Evolutionary conservation across 2,888 invertebrate genomes (phyloP).

Genomic region (Eupithecia dodoneata): DNA sequence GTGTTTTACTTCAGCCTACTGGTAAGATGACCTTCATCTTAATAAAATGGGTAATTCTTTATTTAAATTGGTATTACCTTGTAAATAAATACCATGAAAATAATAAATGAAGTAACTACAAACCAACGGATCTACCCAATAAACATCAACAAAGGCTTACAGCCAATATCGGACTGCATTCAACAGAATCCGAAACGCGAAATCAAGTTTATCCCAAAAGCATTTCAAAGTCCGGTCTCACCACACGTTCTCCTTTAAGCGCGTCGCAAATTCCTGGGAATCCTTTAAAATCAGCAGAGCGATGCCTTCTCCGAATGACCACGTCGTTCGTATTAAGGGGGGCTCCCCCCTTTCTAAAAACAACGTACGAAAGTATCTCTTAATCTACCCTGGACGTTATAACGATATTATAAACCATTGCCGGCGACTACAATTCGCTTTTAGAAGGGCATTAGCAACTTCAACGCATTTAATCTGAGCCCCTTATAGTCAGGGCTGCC

Average conservation of each 20-base stretch:
- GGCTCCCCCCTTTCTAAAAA: constrained; percentile 50
- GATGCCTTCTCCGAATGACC: constrained; percentile 61
- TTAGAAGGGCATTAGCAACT: constrained; percentile 75
- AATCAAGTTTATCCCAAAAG: constrained; percentile 58
- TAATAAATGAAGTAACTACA: neutral
- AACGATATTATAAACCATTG: constrained; percentile 77
- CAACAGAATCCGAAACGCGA: constrained; percentile 44
- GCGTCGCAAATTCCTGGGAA: constrained; percentile 64
- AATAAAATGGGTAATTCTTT: no score
- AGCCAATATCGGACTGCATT: constrained; percentile 32
- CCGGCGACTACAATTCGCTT: constrained; percentile 77
- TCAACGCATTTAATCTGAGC: constrained; percentile 74
- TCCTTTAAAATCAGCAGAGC: constrained; percentile 71
- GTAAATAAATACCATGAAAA: constrained; percentile 26
- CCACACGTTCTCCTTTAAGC: constrained; percentile 60
- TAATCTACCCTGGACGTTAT: constrained; percentile 76
- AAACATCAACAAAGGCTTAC: constrained; percentile 11
- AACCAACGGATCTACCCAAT: neutral
- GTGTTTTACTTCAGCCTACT: no score
- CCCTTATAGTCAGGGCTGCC: constrained; percentile 61
- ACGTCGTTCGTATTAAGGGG: constrained; percentile 69
- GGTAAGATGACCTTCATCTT: no score
- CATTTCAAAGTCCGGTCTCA: constrained; percentile 58
- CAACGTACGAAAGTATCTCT: constrained; percentile 65
- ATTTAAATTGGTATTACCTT: no score